phyloP scores from a whole-genome alignment of 2,113 vertebrate genomes.

The Progne subis region DNA sequence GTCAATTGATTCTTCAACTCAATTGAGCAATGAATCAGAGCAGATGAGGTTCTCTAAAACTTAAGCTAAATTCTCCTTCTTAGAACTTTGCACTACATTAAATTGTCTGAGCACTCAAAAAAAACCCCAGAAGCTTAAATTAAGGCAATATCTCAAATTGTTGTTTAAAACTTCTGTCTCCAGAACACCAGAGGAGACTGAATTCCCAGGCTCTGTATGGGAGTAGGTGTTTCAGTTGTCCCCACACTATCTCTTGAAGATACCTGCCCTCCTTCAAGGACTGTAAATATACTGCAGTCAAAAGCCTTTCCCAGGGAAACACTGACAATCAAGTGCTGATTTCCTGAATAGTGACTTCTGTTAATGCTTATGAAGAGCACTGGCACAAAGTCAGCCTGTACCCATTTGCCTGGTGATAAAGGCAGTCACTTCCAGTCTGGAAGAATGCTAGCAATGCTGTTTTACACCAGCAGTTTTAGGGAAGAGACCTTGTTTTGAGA shows the following conservation, averaged over 20 bases:
- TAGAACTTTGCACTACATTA: background rate
- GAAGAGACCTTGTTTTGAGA: constrained; percentile 42
- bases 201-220: background rate
- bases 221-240: background rate
- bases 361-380: background rate
- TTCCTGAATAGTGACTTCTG: background rate
- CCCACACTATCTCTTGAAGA: background rate
- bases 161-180: background rate
- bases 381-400: background rate
- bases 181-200: fast-evolving
- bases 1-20: background rate
- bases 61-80: background rate
- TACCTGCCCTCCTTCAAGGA: background rate
- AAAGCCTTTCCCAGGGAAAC: background rate
- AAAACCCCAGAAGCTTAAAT: background rate
- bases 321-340: background rate
- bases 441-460: background rate
- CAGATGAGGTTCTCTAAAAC: background rate
- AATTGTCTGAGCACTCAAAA: background rate
- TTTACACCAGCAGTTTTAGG: background rate
- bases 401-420: background rate
- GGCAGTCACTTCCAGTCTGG: background rate
- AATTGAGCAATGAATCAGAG: background rate
- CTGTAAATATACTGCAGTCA: background rate
- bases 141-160: background rate